phyloP scores from a whole-genome alignment of 2,888 invertebrate genomes.

The Dicycla oo region DNA sequence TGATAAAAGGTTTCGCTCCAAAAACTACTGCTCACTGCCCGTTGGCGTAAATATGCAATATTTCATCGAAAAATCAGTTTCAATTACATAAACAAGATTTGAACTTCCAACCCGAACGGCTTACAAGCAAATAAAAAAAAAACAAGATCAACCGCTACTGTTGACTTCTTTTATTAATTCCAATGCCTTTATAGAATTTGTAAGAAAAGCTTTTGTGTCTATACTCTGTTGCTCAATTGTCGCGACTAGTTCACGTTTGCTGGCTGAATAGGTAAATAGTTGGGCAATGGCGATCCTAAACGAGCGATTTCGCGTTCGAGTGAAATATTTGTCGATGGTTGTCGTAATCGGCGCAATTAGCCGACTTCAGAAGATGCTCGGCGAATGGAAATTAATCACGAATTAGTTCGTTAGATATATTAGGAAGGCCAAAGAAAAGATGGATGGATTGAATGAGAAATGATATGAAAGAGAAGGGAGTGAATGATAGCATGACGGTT shows the following conservation, averaged over 20 bases:
- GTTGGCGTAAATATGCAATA: conserved; percentile 19
- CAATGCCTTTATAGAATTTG: conserved; percentile 32
- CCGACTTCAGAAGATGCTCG: conserved; percentile 56
- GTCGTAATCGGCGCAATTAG: conserved; percentile 59
- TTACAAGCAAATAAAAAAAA: not conserved
- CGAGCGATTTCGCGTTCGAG: conserved; percentile 68
- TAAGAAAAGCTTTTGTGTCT: conserved; percentile 52
- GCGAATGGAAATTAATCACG: conserved; percentile 45
- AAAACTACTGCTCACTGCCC: conserved; percentile 6
- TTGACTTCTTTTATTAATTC: conserved; percentile 27
- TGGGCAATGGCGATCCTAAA: conserved; percentile 67
- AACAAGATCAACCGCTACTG: not conserved
- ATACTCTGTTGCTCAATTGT: conserved; percentile 50
- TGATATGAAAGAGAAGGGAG: no score
- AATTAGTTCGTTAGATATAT: conserved; percentile 37
- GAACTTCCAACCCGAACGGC: conserved; percentile 36
- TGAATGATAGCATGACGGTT: no score
- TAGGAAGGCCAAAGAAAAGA: no score
- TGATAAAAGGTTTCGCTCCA: conserved; percentile 24
- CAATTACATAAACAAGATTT: conserved; percentile 42
- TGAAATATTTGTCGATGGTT: conserved; percentile 73
- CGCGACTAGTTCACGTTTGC: conserved; percentile 62
- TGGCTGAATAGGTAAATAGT: conserved; percentile 75
- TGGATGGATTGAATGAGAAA: no score
- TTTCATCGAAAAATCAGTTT: conserved; percentile 8